Conservation (phyloP, 2,113 vertebrate genomes). For the Oceanodroma tethys region DNA sequence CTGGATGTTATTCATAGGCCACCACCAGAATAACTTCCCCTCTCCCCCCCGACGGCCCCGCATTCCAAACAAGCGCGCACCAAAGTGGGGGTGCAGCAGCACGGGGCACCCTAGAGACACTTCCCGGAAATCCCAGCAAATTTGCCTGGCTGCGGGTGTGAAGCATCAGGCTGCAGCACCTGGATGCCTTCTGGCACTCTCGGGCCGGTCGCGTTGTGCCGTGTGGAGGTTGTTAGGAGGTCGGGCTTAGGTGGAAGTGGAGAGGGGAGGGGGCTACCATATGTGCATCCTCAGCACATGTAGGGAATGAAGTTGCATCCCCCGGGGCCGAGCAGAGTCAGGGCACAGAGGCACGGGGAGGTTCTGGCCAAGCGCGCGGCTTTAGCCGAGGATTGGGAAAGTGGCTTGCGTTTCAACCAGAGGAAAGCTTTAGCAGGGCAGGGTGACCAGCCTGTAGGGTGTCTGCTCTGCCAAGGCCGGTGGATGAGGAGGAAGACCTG, state of each 20-base stretch:
- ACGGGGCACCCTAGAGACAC: conserved; percentile 88
- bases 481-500: neutral
- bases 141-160: conserved; percentile 52
- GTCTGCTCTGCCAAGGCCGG: fast-evolving
- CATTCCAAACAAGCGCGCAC: conserved; percentile 36
- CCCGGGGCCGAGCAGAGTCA: neutral
- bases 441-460: neutral
- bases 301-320: conserved; percentile 15
- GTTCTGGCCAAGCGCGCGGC: neutral
- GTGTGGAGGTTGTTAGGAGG: conserved; percentile 52
- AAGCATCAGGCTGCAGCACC: conserved; percentile 44
- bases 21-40: conserved; percentile 86
- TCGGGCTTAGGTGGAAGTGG: conserved; percentile 49
- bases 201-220: neutral
- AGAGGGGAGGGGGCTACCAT: conserved; percentile 39
- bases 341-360: neutral
- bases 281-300: conserved; percentile 40
- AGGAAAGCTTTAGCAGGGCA: neutral
- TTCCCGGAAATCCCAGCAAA: conserved; percentile 66
- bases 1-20: conserved; percentile 90
- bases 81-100: conserved; percentile 82
- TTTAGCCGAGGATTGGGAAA: neutral
- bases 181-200: conserved; percentile 59
- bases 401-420: neutral
- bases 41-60: conserved; percentile 75